Percentiles rank a stretch among this genome's conserved stretches.
Conservation (phyloP, 1,140 invertebrate genomes). For the Liolophura sinensis region DNA sequence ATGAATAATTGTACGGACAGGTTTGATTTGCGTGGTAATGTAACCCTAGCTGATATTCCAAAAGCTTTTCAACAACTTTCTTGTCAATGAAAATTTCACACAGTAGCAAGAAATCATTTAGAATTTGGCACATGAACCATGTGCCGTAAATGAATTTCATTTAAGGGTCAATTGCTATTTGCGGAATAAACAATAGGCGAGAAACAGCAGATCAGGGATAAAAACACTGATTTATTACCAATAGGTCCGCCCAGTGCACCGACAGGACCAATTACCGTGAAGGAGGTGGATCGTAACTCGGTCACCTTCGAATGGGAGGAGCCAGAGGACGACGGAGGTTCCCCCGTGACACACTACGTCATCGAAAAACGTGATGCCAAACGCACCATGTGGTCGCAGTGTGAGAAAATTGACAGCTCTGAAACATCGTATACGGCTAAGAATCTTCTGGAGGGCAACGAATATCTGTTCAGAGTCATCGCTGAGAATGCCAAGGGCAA, state of each 20-base stretch:
- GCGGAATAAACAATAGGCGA: too few relatives aligned
- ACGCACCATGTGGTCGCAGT: conserved; percentile 82
- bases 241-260: conserved; percentile 85
- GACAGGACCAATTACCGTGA: conserved; percentile 75
- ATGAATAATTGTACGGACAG: too few relatives aligned
- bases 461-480: conserved; percentile 90
- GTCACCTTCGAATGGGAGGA: conserved; percentile 51
- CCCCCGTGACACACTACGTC: conserved; percentile 50
- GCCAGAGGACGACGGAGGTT: conserved; percentile 52
- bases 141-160: too few relatives aligned
- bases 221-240: not conserved
- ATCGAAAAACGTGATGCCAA: conserved; percentile 63
- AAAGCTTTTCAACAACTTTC: too few relatives aligned
- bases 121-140: conserved; percentile 72
- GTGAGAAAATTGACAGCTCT: conserved; percentile 32
- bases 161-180: too few relatives aligned
- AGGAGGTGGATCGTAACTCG: conserved; percentile 57
- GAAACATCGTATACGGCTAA: conserved; percentile 78
- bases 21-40: too few relatives aligned
- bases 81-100: too few relatives aligned
- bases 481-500: conserved; percentile 85
- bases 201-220: too few relatives aligned
- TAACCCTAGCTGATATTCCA: too few relatives aligned
- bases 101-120: conserved; percentile 39
- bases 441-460: conserved; percentile 76